Conservation (phyloP, 92 coral and sea anemone species). For the Chrysogorgia sp. region DNA sequence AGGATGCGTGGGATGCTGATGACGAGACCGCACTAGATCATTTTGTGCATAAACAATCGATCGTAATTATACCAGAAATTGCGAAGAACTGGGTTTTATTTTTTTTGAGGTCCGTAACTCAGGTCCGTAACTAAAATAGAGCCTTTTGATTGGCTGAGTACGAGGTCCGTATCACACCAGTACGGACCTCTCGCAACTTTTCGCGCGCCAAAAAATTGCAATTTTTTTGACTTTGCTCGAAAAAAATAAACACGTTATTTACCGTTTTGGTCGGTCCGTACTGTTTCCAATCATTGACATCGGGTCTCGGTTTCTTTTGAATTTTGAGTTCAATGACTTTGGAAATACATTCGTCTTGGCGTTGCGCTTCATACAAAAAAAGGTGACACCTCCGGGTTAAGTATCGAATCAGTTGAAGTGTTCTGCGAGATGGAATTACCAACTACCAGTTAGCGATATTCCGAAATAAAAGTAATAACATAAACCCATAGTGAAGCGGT, state of each 20-base stretch:
- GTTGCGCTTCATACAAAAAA: conserved; percentile 39
- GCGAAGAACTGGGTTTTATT: conserved; percentile 7
- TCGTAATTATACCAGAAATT: conserved; percentile 43
- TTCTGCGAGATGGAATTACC: not conserved
- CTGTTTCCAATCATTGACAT: conserved; percentile 12
- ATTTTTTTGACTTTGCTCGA: no score
- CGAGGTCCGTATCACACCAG: no score
- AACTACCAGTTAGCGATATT: no score
- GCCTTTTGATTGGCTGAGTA: no score
- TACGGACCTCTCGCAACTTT: no score
- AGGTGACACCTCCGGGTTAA: conserved; percentile 38
- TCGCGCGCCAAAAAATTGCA: no score
- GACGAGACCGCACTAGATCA: conserved; percentile 25
- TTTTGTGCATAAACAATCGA: conserved; percentile 41
- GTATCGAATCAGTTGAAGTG: not conserved
- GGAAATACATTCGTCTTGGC: conserved; percentile 13
- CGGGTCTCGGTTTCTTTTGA: conserved; percentile 23
- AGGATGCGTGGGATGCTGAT: conserved; percentile 12
- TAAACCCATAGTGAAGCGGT: not conserved
- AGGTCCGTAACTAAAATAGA: no score
- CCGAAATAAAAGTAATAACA: not conserved
- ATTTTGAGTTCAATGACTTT: conserved; percentile 37
- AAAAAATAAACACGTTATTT: no score
- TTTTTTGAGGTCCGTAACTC: no score
- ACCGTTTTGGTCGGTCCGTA: no score